phyloP scores from a whole-genome alignment of 2,113 vertebrate species.

The Petrocephalus microphthalmus region DNA sequence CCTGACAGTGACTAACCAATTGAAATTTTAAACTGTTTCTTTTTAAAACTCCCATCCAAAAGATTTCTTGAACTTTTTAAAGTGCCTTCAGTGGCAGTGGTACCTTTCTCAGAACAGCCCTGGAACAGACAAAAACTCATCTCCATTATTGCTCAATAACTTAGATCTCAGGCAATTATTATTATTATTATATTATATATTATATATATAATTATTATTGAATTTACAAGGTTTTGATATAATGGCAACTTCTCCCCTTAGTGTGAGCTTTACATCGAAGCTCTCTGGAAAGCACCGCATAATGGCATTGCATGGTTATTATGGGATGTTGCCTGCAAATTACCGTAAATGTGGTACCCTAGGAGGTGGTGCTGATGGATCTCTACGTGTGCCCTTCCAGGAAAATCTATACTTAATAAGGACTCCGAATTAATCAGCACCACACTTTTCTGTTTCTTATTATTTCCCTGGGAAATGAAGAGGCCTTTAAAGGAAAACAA shows the following conservation, averaged over 20 bases:
- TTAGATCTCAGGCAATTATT: background rate
- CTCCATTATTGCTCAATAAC: background rate
- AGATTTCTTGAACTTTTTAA: constrained; percentile 45
- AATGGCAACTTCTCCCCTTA: background rate
- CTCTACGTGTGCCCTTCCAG: background rate
- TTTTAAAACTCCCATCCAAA: constrained; percentile 43
- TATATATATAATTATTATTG: background rate
- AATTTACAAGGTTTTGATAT: background rate
- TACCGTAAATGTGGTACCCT: background rate
- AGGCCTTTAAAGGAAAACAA: background rate
- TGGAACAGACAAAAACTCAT: background rate
- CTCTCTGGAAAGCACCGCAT: background rate
- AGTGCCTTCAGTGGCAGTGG: constrained; percentile 37
- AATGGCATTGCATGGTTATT: background rate
- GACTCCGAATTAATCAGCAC: background rate
- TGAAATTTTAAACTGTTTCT: background rate
- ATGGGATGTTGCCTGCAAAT: background rate
- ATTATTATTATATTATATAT: too few relatives aligned
- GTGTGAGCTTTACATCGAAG: background rate
- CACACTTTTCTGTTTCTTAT: background rate
- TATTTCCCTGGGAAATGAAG: background rate
- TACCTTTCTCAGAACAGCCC: background rate
- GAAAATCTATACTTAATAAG: constrained; percentile 6
- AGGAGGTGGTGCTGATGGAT: background rate
- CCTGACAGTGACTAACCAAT: background rate